phyloP scores from a whole-genome alignment of 1,140 invertebrate species.

The Diprion similis region DNA sequence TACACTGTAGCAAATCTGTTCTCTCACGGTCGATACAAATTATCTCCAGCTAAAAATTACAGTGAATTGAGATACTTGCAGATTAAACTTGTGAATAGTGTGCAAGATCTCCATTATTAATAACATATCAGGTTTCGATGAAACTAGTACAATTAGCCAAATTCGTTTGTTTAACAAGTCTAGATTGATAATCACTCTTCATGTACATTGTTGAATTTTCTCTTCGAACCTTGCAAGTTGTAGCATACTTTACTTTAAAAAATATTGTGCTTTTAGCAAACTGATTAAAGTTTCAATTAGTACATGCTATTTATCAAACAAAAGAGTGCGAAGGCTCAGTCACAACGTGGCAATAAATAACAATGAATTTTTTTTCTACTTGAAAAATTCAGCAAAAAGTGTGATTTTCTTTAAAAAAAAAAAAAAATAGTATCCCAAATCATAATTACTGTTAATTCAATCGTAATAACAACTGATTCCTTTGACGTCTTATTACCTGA shows the following conservation, averaged over 20 bases:
- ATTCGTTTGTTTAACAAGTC: too few relatives aligned
- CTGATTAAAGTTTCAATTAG: neutral
- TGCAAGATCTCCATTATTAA: too few relatives aligned
- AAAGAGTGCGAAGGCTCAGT: neutral
- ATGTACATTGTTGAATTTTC: too few relatives aligned
- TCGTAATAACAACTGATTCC: neutral
- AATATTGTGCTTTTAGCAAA: neutral
- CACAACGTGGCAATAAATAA: neutral
- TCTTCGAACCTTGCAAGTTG: too few relatives aligned
- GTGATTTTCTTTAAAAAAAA: neutral
- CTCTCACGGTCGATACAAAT: too few relatives aligned
- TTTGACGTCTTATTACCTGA: constrained; percentile 66
- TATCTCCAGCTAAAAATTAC: too few relatives aligned
- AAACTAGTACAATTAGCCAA: too few relatives aligned
- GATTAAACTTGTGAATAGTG: too few relatives aligned
- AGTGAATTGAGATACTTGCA: too few relatives aligned
- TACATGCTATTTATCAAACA: neutral
- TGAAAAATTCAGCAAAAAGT: neutral
- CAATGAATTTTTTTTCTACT: neutral
- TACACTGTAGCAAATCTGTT: neutral
- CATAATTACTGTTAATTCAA: neutral
- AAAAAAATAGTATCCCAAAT: constrained; percentile 9
- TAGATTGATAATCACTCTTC: too few relatives aligned
- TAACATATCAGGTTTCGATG: too few relatives aligned
- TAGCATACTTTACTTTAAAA: too few relatives aligned